phyloP scores from a whole-genome alignment of 2,113 vertebrate species.

The Piprites chloris region DNA sequence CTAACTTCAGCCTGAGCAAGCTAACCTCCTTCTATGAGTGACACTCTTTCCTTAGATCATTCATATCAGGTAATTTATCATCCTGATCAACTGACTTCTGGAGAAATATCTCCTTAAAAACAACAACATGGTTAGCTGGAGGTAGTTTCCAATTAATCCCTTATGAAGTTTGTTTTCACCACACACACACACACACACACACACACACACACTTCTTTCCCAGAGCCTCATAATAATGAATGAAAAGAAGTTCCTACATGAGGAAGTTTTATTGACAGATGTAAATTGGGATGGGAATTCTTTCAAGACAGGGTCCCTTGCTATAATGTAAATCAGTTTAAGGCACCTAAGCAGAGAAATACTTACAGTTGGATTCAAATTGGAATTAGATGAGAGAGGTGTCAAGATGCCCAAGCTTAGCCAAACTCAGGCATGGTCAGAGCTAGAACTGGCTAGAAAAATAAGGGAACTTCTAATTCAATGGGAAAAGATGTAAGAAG shows the following conservation, averaged over 20 bases:
- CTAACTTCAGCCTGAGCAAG: neutral
- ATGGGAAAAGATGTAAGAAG: neutral
- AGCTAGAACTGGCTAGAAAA: neutral
- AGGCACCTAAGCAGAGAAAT: neutral
- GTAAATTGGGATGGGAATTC: neutral
- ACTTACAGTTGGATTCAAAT: neutral
- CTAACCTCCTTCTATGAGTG: neutral
- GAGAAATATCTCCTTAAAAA: neutral
- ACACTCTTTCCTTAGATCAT: neutral
- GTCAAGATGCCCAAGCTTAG: neutral
- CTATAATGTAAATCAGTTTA: neutral
- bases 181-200: fast-evolving
- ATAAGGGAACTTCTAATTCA: neutral
- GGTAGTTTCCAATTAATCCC: neutral
- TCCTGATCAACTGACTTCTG: neutral
- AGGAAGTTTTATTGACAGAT: neutral
- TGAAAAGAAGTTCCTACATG: neutral
- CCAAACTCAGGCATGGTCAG: neutral
- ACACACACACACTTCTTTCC: neutral
- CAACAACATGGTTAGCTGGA: neutral
- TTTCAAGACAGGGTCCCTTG: neutral
- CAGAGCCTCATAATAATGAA: neutral
- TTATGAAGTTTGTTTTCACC: neutral
- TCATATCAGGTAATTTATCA: neutral
- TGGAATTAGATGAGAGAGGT: neutral